A percentile compares a stretch with the other conserved stretches of the same genome.
phyloP scores from a whole-genome alignment of 2,113 vertebrate species.

The Centrocercus urophasianus region DNA sequence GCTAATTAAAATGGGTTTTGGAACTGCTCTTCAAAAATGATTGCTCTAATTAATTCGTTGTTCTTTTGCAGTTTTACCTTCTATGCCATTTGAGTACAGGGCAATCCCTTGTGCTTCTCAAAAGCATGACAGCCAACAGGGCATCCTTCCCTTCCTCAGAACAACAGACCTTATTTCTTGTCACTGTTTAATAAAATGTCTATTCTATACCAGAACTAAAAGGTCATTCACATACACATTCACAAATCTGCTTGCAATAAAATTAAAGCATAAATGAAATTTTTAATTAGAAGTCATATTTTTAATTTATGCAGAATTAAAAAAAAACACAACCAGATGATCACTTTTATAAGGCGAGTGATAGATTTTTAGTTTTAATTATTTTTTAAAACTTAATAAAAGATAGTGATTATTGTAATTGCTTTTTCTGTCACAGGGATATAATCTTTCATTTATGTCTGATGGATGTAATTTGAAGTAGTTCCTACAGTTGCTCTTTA shows the following conservation, averaged over 20 bases:
- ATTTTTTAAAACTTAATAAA: constrained; percentile 65
- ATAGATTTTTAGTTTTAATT: constrained; percentile 71
- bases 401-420: constrained; percentile 30
- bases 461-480: constrained; percentile 33
- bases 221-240: neutral
- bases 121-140: neutral
- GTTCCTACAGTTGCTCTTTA: constrained; percentile 33
- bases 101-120: neutral
- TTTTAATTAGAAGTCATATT: constrained; percentile 76
- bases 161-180: constrained; percentile 11
- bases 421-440: constrained; percentile 39
- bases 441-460: constrained; percentile 59
- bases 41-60: constrained; percentile 66
- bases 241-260: constrained; percentile 54
- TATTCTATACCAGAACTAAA: constrained; percentile 14
- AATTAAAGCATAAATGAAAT: constrained; percentile 28
- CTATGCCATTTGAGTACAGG: constrained; percentile 15
- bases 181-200: constrained; percentile 26
- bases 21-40: constrained; percentile 58
- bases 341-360: constrained; percentile 56
- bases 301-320: constrained; percentile 70
- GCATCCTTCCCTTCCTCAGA: neutral
- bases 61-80: constrained; percentile 34
- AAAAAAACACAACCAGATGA: constrained; percentile 47
- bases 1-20: constrained; percentile 63